A percentile compares a stretch with the other conserved stretches of the same genome.
Conservation (phyloP, 2,888 invertebrate genomes). For the Deroplatys truncata region DNA sequence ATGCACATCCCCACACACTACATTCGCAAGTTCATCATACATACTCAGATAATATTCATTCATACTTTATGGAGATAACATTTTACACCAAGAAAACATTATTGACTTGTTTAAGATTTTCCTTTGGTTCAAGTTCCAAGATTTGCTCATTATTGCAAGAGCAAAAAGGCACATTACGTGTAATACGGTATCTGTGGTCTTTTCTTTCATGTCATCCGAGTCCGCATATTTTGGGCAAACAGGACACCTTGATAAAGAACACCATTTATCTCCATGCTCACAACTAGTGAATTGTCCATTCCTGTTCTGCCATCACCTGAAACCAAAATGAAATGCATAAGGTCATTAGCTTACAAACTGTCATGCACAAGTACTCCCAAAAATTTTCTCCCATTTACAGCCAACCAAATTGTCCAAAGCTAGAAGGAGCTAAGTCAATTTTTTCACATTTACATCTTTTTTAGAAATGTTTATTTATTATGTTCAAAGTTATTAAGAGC, state of each 20-base stretch:
- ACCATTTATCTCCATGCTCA: conserved; percentile 95
- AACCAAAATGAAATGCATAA: conserved; percentile 38
- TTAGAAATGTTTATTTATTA: too few species aligned
- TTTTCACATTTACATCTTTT: too few species aligned
- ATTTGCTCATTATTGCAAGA: neutral
- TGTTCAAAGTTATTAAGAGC: too few species aligned
- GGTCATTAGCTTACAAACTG: neutral
- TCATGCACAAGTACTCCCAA: neutral
- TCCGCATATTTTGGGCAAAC: conserved; percentile 56
- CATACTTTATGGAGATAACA: neutral
- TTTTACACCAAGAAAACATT: neutral
- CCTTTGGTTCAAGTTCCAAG: neutral
- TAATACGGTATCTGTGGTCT: neutral
- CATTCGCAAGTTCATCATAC: neutral
- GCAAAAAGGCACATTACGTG: neutral
- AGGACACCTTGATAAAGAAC: conserved; percentile 93
- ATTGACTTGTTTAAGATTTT: neutral
- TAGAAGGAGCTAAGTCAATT: too few species aligned
- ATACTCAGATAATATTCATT: neutral
- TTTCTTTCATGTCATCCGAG: conserved; percentile 11
- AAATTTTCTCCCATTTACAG: neutral
- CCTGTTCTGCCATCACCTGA: conserved; percentile 71
- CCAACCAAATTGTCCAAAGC: too few species aligned
- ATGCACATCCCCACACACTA: neutral
- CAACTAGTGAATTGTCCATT: conserved; percentile 83